Evolutionary conservation across 1,140 invertebrate genomes (phyloP), one percentile per base, ranked within the genome.

Genomic region (Parapsyche elsis): DNA sequence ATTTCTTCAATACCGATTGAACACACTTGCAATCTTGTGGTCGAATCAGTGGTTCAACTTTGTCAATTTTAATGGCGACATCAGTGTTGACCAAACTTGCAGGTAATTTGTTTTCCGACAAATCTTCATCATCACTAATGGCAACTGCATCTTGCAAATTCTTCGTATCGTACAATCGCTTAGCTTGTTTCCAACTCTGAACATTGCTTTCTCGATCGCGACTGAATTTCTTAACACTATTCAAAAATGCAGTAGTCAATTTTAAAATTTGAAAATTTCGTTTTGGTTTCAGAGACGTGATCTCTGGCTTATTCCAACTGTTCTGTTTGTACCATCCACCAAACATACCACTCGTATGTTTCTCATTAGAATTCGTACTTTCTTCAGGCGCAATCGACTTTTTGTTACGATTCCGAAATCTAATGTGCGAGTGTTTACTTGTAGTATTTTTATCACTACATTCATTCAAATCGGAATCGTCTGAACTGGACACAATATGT

Each of bases 21-120:
- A 86, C 84, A 81, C 86, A 84, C 16, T 78, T 84, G 77, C 85
- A 86, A 78, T 89, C 87, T 79, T 86, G 84, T 4, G 85, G 84
- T 78, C 85, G 84, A 5, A 87, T 81, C 46, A 87, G 71, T n/a
- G 85, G 84, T 57, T 85, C 76, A n/a, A 85, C 80, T 30, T 83
- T 78, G 16, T 77, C 67, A 30, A 81, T 78, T 46, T 81, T 76
- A 38, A 83, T 71, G 23, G 81, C 84, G 9, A n/a, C 10, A 9
- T 30, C 9, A 57, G 0, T 71, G n/a, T 71, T 71, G 24, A 45
- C 12, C 10, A 67, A 12, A 67, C 10, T 75, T 26, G 23, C 16
- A 81, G 16, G 14, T 59, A 26, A 61, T 78, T 23, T 82, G 70
- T 38, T 80, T 79, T 67, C 82, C 61, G 80, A 81, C 83, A 75